phyloP scores from a whole-genome alignment of 2,888 invertebrate genomes.

The Drosophila anomalipes region DNA sequence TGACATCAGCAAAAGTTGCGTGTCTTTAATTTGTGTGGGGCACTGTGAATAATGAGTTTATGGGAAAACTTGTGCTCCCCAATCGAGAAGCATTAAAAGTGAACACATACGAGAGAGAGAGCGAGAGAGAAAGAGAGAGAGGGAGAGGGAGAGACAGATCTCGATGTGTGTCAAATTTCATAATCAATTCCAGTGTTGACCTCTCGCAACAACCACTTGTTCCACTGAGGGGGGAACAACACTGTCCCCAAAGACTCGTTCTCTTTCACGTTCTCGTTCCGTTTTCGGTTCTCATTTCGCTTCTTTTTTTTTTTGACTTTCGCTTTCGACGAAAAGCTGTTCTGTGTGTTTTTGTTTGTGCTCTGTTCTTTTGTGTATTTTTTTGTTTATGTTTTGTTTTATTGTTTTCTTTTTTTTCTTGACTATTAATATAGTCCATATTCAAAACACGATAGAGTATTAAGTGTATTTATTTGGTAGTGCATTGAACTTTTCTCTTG shows the following conservation, averaged over 20 bases:
- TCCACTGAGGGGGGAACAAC: slow-evolving; percentile 13
- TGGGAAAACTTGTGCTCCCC: slow-evolving; percentile 10
- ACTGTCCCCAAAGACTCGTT: slow-evolving; percentile 13
- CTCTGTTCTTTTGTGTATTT: slow-evolving; percentile 2
- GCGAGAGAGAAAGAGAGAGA: background rate
- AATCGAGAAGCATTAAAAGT: background rate
- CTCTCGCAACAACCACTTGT: slow-evolving; percentile 54
- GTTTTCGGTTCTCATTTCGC: background rate
- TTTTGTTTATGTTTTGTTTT: slow-evolving; percentile 14
- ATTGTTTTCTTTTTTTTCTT: slow-evolving; percentile 9
- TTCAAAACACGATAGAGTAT: background rate
- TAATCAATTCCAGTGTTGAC: slow-evolving; percentile 53
- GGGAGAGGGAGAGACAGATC: slow-evolving; percentile 29
- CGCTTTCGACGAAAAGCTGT: slow-evolving; percentile 68
- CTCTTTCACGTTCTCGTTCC: slow-evolving; percentile 6
- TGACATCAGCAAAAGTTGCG: slow-evolving; percentile 50
- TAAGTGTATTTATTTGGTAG: slow-evolving; percentile 28
- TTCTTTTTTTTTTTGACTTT: slow-evolving; percentile 49
- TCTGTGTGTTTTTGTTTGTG: slow-evolving; percentile 24
- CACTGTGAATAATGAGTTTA: slow-evolving; percentile 5
- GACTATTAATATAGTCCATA: slow-evolving; percentile 32
- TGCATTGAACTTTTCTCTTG: slow-evolving; percentile 56
- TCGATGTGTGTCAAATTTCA: slow-evolving; percentile 56
- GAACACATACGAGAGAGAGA: background rate
- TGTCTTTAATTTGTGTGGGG: slow-evolving; percentile 33